These are phyloP conservation scores for Hypolimnas misippus DNA, from an alignment of 2,888 invertebrate genomes.

Conservation along the genomic window DNA sequence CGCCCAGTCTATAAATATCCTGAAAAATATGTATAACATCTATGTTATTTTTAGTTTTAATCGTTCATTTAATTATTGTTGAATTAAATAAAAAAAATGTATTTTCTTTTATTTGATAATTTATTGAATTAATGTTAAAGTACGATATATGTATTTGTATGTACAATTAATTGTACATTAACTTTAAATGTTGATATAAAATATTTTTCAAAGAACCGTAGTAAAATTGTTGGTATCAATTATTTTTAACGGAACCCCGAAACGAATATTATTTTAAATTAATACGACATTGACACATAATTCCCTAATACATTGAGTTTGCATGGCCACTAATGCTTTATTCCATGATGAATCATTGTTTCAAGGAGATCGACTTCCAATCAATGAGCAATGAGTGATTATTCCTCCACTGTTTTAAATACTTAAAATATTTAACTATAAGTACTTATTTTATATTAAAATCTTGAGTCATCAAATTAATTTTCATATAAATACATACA, in stretches of 20 bases:
- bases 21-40: constrained; percentile 61
- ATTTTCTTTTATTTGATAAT: too few relatives aligned
- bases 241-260: not conserved
- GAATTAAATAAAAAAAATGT: not conserved
- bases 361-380: constrained; percentile 18
- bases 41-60: not conserved
- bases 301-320: constrained; percentile 5
- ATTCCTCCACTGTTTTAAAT: not conserved
- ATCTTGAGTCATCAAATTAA: too few relatives aligned
- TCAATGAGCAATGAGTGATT: constrained; percentile 14
- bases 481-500: too few relatives aligned
- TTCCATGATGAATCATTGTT: constrained; percentile 15
- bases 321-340: constrained; percentile 11
- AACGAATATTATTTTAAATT: constrained; percentile 26
- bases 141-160: too few relatives aligned
- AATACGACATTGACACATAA: constrained; percentile 31
- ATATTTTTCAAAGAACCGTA: not conserved
- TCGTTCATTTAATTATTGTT: not conserved
- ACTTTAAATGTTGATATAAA: too few relatives aligned
- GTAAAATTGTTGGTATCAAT: not conserved
- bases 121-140: not conserved
- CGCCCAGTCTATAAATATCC: constrained; percentile 88
- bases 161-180: too few relatives aligned
- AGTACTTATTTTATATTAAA: too few relatives aligned
- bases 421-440: not conserved